Evolutionary conservation across 2,113 vertebrate species (phyloP), one percentile per base, ranked within the genome.

Genomic region (Poeciliopsis turrubarensis): DNA sequence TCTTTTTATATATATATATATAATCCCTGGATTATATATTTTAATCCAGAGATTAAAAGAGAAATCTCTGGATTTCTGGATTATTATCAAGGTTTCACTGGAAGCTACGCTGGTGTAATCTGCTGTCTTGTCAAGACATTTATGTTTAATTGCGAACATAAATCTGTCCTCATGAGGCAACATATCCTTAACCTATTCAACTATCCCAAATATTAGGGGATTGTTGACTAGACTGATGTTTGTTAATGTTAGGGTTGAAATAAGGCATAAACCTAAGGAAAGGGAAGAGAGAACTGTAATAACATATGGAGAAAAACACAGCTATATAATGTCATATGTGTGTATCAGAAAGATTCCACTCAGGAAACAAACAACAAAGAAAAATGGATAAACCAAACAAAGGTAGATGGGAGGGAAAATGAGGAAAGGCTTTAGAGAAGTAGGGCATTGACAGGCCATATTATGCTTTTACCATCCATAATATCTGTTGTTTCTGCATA

Each of bases 401-500:
- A 70, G 60, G 72, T 65, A 65, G 51, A 63, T 10, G 83, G 57
- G 51, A n/a, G 86, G 62, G 47, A 57, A 68, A 37, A 61, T 30
- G 15, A 32, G 30, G 31, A 54, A 68, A 63, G 76, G 47, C 19
- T 13, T 54, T 30, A 63, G 14, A 51, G 15, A 31, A 65, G 32
- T 37, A 37, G 34, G 10, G 10, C 8, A 44, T 80, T 73, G 82
- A 62, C 51, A 74, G 75, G 25, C 64, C 32, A 10, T 29, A 77
- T 70, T 37, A 68, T 78, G 72, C 64, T 74, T 73, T 84, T 57
- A 37, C 71, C 72, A 75, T 31, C 71, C 84, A 80, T 60, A 68
- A 60, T 5, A 63, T 85, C 32, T 78, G 68, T 72, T 78, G 62
- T 68, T 57, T 84, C 31, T 72, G 6, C 3, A 6, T 72, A 73